A percentile compares a stretch with the other conserved stretches of the same genome.
Evolutionary conservation across 92 coral and sea anemone species (phyloP).

Genomic region (Phymanthus crucifer): DNA sequence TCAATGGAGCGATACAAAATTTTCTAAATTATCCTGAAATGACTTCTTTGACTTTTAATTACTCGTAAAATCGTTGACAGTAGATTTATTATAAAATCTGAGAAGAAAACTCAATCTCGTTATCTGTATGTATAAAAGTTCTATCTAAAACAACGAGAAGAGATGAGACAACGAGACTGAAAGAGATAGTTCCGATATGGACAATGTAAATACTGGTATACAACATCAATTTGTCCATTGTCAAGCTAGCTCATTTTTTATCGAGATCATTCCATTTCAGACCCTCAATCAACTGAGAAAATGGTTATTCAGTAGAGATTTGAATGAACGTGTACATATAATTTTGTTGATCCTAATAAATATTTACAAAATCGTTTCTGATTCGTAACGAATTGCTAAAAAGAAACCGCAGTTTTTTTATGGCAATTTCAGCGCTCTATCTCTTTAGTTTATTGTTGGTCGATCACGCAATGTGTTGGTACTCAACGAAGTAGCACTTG

Average conservation of each 20-base stretch:
- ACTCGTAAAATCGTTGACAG: constrained; percentile 23
- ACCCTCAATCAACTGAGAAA: background rate
- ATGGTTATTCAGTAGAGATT: background rate
- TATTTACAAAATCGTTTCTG: background rate
- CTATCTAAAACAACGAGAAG: background rate
- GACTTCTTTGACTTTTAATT: constrained; percentile 6
- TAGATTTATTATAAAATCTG: background rate
- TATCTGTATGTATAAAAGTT: background rate
- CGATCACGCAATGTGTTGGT: no score
- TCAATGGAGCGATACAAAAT: background rate
- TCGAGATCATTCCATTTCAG: background rate
- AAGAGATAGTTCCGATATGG: background rate
- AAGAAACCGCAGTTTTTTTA: background rate
- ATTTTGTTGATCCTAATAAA: background rate
- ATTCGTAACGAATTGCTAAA: background rate
- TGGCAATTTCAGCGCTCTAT: no score
- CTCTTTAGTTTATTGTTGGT: no score
- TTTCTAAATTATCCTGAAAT: background rate
- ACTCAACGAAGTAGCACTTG: no score
- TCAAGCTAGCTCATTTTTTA: background rate
- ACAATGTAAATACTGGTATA: background rate
- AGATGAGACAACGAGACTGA: background rate
- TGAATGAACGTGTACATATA: background rate
- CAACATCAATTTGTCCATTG: background rate
- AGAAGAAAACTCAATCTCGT: no score